Conservation (phyloP, 1,140 invertebrate species). For the Drosophila athabasca region DNA sequence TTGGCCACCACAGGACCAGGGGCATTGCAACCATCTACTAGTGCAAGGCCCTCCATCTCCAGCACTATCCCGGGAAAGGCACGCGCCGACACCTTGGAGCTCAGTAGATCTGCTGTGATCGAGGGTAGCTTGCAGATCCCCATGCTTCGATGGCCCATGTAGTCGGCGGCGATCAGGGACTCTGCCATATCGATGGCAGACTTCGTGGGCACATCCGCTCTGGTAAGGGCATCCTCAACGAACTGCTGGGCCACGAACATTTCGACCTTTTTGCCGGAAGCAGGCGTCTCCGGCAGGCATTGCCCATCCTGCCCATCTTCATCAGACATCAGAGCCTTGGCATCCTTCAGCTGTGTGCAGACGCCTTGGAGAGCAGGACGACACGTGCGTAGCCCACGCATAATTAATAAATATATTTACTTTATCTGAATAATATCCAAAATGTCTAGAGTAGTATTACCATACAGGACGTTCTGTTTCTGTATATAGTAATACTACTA, state of each 20-base stretch:
- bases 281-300: background rate
- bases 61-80: conserved; percentile 87
- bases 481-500: no score
- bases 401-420: no score
- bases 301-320: background rate
- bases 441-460: no score
- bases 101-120: conserved; percentile 28
- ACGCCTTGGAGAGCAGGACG: no score
- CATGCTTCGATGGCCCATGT: conserved; percentile 94
- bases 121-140: conserved; percentile 84
- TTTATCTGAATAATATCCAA: no score
- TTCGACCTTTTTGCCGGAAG: conserved; percentile 2
- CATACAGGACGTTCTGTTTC: no score
- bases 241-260: conserved; percentile 36
- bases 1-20: conserved; percentile 94
- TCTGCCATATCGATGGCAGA: conserved; percentile 89
- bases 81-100: conserved; percentile 28
- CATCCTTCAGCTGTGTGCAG: no score
- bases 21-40: conserved; percentile 92
- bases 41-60: conserved; percentile 89
- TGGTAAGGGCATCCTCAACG: conserved; percentile 22
- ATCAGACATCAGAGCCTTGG: no score
- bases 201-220: conserved; percentile 22
- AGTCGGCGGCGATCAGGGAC: conserved; percentile 91
- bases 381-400: no score